phyloP scores from a whole-genome alignment of 2,888 invertebrate genomes.

The Therioaphis trifolii region DNA sequence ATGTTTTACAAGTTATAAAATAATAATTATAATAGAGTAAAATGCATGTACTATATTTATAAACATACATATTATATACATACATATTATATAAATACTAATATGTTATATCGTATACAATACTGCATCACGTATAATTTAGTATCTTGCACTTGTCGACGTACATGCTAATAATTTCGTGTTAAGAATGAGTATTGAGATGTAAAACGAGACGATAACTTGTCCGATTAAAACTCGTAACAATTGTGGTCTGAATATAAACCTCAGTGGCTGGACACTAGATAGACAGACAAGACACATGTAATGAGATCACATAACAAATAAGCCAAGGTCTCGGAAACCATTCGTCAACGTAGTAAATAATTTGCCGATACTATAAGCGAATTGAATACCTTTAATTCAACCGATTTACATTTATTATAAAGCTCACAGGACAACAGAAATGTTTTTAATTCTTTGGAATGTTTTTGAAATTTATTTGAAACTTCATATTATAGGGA shows the following conservation, averaged over 20 bases:
- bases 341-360: constrained; percentile 20
- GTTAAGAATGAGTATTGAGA: constrained; percentile 20
- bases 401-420: too few relatives aligned
- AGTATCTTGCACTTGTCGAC: background rate
- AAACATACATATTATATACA: background rate
- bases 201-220: constrained; percentile 35
- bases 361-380: background rate
- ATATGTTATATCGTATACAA: background rate
- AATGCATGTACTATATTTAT: background rate
- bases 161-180: constrained; percentile 28
- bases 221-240: constrained; percentile 30
- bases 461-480: too few relatives aligned
- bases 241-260: constrained; percentile 1
- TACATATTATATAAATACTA: background rate
- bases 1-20: constrained; percentile 57
- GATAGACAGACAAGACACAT: background rate
- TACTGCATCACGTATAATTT: background rate
- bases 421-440: too few relatives aligned
- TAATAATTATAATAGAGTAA: constrained; percentile 11
- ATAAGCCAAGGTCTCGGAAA: background rate
- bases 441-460: too few relatives aligned
- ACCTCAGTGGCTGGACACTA: background rate
- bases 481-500: too few relatives aligned
- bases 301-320: background rate
- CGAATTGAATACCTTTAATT: too few relatives aligned